phyloP scores from a whole-genome alignment of 2,888 invertebrate species.

The Ormyrus rosae region DNA sequence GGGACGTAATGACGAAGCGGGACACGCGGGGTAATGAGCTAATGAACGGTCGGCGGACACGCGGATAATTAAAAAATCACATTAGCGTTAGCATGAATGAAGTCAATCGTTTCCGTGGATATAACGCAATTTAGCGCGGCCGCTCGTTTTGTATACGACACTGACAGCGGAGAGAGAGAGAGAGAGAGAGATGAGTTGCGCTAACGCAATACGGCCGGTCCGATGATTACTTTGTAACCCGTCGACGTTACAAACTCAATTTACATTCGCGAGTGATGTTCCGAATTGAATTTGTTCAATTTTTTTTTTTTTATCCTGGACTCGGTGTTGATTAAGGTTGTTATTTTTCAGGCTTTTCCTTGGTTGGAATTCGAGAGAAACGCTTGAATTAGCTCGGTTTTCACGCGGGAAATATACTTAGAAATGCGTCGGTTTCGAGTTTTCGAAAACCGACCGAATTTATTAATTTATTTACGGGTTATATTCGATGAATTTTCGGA shows the following conservation, averaged over 20 bases:
- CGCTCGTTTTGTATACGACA: constrained; percentile 25
- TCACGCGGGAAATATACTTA: no score
- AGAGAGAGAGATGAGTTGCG: not conserved
- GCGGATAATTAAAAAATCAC: constrained; percentile 48
- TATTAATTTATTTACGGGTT: not conserved
- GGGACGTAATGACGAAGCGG: not conserved
- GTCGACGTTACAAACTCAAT: constrained; percentile 47
- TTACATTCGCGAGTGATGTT: constrained; percentile 38
- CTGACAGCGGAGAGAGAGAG: not conserved
- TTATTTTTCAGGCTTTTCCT: no score
- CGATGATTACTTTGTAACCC: constrained; percentile 54
- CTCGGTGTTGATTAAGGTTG: no score
- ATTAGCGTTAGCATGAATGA: constrained; percentile 40
- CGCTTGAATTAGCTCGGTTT: no score
- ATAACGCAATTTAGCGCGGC: constrained; percentile 44
- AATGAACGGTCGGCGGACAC: constrained; percentile 27
- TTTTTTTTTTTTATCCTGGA: no score
- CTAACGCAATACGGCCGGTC: constrained; percentile 47
- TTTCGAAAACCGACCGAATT: no score
- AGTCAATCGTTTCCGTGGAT: constrained; percentile 52
- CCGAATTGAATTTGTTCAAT: not conserved
- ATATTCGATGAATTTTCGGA: no score
- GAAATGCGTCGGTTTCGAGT: no score
- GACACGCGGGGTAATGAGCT: constrained; percentile 10
- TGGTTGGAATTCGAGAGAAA: no score